These are phyloP conservation scores for Glossophaga mutica DNA, from an alignment of 2,797 vertebrate species.

Conservation along the genomic window DNA sequence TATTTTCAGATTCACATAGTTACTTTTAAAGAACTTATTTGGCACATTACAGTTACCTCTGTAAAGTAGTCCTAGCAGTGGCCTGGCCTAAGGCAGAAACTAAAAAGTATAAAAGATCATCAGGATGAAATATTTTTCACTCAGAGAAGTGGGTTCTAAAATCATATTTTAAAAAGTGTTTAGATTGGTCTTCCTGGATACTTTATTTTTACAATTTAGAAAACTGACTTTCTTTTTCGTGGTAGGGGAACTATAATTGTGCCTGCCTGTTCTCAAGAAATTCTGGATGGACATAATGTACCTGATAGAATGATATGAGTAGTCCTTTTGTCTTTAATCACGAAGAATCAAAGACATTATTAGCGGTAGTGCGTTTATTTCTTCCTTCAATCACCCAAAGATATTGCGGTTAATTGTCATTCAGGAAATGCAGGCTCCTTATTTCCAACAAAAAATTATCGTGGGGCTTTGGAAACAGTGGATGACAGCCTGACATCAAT, in stretches of 20 bases:
- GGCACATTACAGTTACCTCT: neutral
- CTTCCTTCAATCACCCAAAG: slow-evolving; percentile 48
- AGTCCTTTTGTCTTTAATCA: slow-evolving; percentile 19
- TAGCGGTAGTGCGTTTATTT: neutral
- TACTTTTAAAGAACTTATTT: slow-evolving; percentile 55
- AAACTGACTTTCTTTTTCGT: neutral
- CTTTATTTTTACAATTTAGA: slow-evolving; percentile 43
- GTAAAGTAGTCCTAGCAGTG: neutral
- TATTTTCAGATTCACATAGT: slow-evolving; percentile 45
- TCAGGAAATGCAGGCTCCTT: slow-evolving; percentile 41
- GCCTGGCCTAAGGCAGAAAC: slow-evolving; percentile 17
- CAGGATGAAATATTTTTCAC: slow-evolving; percentile 6
- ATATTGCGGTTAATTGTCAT: slow-evolving; percentile 44
- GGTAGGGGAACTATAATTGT: neutral
- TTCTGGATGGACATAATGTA: neutral
- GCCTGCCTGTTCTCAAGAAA: neutral
- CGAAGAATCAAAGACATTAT: neutral
- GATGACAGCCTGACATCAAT: slow-evolving; percentile 38
- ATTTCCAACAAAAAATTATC: slow-evolving; percentile 43
- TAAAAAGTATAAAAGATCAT: slow-evolving; percentile 44
- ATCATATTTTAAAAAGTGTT: slow-evolving; percentile 5
- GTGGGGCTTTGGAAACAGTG: slow-evolving; percentile 20
- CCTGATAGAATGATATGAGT: neutral
- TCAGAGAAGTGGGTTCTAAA: neutral
- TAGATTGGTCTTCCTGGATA: neutral